Percentiles rank a stretch among this genome's conserved stretches.
Conservation (phyloP, 1,140 invertebrate species). For the Diabrotica undecimpunctata region DNA sequence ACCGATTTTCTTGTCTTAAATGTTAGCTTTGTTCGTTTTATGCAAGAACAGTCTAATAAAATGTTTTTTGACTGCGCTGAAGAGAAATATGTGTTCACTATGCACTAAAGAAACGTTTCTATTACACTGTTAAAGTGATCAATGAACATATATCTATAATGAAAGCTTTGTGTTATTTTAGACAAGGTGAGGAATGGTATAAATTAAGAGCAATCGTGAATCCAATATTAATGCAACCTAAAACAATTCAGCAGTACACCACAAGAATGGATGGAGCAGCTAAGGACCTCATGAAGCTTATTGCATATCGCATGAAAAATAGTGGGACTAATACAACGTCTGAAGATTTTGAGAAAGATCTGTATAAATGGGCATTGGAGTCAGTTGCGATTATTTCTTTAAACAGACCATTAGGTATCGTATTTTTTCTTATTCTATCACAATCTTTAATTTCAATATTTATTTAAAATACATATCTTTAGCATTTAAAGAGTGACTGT, state of each 20-base stretch:
- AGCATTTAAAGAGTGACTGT: too few species aligned
- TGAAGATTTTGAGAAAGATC: constrained; percentile 56
- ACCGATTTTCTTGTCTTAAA: too few species aligned
- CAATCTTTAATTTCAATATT: neutral
- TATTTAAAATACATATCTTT: too few species aligned
- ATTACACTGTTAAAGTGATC: too few species aligned
- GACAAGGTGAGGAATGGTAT: constrained; percentile 55
- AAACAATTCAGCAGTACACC: constrained; percentile 51
- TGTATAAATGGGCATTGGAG: constrained; percentile 67
- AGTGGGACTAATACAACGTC: constrained; percentile 49
- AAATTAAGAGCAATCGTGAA: constrained; percentile 53
- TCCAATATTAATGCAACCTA: constrained; percentile 54
- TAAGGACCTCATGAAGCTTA: constrained; percentile 51
- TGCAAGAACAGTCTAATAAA: too few species aligned
- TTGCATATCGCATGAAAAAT: constrained; percentile 53
- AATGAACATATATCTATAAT: too few species aligned
- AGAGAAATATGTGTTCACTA: too few species aligned
- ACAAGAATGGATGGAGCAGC: constrained; percentile 50
- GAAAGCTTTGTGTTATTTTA: constrained; percentile 28
- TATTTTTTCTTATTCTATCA: constrained; percentile 1
- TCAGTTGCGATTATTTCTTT: constrained; percentile 65
- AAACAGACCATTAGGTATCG: constrained; percentile 56
- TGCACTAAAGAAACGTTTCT: too few species aligned
- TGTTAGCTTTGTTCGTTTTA: too few species aligned
- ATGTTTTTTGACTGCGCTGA: too few species aligned